Conservation (phyloP, 1,140 invertebrate species). For the Eumaeus atala region DNA sequence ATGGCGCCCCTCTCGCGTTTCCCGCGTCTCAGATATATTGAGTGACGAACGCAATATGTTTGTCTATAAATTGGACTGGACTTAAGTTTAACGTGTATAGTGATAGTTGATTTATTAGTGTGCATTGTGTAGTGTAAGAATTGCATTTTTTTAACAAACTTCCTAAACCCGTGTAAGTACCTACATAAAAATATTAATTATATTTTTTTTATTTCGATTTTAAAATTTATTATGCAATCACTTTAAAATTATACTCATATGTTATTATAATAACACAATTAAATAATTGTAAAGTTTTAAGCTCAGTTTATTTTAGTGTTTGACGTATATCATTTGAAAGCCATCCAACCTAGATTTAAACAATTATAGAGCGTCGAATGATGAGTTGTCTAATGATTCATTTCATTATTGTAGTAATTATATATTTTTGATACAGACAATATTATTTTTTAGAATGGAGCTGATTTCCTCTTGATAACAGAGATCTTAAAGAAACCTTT, state of each 20-base stretch:
- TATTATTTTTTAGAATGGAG: too few relatives aligned
- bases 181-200: neutral
- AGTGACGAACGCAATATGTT: conserved; percentile 26
- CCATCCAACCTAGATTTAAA: conserved; percentile 6
- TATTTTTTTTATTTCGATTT: neutral
- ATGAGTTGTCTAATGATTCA: conserved; percentile 4
- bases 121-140: conserved; percentile 24
- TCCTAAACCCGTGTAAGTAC: conserved; percentile 31
- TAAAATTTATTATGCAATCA: neutral
- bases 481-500: too few relatives aligned
- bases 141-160: conserved; percentile 24
- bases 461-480: too few relatives aligned
- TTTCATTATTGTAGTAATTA: conserved; percentile 4
- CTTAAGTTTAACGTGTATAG: conserved; percentile 26
- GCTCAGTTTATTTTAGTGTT: conserved; percentile 7
- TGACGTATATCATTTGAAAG: conserved; percentile 7
- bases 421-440: too few relatives aligned
- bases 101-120: conserved; percentile 25
- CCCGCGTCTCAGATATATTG: neutral
- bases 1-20: conserved; percentile 23
- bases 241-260: neutral
- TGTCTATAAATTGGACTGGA: conserved; percentile 19
- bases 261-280: neutral
- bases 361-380: neutral
- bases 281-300: neutral